phyloP scores from a whole-genome alignment of 2,797 vertebrate genomes.

The Hydrolagus colliei region DNA sequence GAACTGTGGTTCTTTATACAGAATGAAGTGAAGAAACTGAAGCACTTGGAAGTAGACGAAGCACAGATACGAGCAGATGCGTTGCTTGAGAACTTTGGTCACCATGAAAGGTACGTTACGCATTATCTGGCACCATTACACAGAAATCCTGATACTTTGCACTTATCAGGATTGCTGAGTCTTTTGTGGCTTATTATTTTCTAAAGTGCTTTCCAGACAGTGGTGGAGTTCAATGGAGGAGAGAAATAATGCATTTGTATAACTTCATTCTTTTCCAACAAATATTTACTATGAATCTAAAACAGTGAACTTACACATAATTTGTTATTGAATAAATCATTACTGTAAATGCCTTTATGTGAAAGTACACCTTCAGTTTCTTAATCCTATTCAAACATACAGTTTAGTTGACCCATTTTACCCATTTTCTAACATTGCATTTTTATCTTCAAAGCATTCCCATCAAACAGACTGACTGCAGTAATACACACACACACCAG shows the following conservation, averaged over 20 bases:
- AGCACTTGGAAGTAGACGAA: slow-evolving; percentile 68
- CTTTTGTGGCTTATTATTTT: too few relatives aligned
- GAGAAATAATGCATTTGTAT: neutral
- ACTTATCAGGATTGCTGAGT: too few relatives aligned
- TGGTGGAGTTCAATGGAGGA: neutral
- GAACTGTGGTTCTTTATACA: slow-evolving; percentile 96
- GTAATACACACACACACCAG: neutral
- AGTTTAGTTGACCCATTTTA: too few relatives aligned
- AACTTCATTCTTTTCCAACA: neutral
- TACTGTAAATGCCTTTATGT: neutral
- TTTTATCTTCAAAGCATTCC: too few relatives aligned
- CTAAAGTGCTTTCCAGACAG: too few relatives aligned
- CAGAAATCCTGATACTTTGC: too few relatives aligned
- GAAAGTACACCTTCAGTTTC: neutral
- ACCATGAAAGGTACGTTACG: slow-evolving; percentile 80
- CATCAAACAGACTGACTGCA: neutral
- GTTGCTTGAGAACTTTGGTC: slow-evolving; percentile 85
- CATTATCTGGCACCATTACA: neutral
- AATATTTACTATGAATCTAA: neutral
- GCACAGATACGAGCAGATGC: slow-evolving; percentile 76
- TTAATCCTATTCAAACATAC: neutral
- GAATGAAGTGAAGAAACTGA: slow-evolving; percentile 88
- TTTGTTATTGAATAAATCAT: neutral
- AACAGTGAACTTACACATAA: neutral
- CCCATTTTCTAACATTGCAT: too few relatives aligned